Conservation (phyloP, 2,113 vertebrate species). For the Saguinus imperator region DNA sequence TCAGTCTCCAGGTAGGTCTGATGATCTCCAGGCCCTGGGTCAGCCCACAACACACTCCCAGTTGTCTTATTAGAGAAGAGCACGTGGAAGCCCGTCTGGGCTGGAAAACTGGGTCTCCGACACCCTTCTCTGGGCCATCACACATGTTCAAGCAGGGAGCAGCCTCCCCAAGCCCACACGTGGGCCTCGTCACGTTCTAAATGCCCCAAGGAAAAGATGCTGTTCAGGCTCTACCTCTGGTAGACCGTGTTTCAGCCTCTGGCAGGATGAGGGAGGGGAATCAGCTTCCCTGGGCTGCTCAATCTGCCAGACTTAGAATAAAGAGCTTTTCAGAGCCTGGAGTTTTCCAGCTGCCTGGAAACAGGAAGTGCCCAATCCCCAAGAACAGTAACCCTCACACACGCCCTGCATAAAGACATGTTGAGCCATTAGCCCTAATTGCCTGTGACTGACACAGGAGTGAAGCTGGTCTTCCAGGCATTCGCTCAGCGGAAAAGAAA, state of each 20-base stretch:
- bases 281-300: conserved; percentile 17
- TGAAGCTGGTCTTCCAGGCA: conserved; percentile 82
- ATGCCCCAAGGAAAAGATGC: not conserved
- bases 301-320: conserved; percentile 77
- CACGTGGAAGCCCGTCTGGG: not conserved
- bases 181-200: not conserved
- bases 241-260: conserved; percentile 61
- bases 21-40: not conserved
- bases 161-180: not conserved
- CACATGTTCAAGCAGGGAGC: not conserved
- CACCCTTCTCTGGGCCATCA: not conserved
- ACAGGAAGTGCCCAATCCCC: conserved; percentile 84
- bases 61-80: not conserved
- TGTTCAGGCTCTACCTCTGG: conserved; percentile 24
- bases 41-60: rapidly evolving
- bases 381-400: conserved; percentile 88
- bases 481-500: conserved; percentile 80
- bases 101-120: not conserved
- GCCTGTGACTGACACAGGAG: conserved; percentile 86
- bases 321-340: conserved; percentile 86
- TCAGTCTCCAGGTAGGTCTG: not conserved
- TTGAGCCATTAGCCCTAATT: conserved; percentile 84
- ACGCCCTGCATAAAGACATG: conserved; percentile 81
- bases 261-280: conserved; percentile 44
- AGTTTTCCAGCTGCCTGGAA: conserved; percentile 87